Conservation (phyloP, 2,797 vertebrate species). For the Distichodus sexfasciatus region DNA sequence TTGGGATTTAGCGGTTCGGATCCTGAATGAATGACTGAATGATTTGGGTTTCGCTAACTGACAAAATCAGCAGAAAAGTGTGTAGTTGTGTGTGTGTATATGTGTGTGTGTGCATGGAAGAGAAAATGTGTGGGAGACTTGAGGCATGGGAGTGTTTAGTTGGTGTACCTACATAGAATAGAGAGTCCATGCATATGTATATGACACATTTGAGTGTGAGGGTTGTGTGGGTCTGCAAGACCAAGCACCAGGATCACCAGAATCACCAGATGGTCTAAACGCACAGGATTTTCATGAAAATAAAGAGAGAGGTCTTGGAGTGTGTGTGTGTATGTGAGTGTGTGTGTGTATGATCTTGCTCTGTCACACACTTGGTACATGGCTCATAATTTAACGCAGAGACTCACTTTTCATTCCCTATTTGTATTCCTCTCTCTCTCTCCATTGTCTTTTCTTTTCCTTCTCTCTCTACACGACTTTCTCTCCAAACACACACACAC, state of each 20-base stretch:
- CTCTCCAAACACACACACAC: neutral
- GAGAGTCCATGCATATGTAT: neutral
- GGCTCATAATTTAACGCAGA: neutral
- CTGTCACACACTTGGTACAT: neutral
- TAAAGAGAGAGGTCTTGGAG: neutral
- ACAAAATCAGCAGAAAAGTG: too few species aligned
- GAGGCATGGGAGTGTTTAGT: neutral
- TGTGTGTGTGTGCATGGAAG: neutral
- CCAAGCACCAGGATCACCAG: neutral
- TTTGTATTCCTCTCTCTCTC: too few species aligned
- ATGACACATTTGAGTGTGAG: too few species aligned
- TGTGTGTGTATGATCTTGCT: neutral
- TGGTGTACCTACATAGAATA: neutral
- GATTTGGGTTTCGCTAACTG: too few species aligned
- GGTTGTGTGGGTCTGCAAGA: neutral
- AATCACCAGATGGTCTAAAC: neutral
- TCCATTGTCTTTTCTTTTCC: neutral
- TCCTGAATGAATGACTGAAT: too few species aligned
- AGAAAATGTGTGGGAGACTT: neutral
- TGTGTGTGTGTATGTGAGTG: neutral
- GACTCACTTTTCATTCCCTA: slow-evolving; percentile 18
- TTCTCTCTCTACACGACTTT: neutral
- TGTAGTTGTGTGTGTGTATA: too few species aligned
- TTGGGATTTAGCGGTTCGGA: too few species aligned
- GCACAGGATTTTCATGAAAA: neutral